Evolutionary conservation across 2,113 vertebrate genomes (phyloP).

Genomic region (Blennius ocellaris): DNA sequence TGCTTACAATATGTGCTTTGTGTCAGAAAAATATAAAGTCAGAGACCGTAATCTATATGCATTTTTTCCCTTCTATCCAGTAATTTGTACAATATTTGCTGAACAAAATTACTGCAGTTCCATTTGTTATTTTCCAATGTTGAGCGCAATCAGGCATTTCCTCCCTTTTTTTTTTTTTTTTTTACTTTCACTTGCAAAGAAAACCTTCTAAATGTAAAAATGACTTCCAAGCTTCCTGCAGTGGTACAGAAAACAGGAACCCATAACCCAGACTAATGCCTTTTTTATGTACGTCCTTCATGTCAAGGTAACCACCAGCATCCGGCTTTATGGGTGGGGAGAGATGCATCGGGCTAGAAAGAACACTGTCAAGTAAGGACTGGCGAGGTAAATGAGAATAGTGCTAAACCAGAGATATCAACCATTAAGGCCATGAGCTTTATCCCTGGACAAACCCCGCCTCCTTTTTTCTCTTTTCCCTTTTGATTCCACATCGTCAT

Average conservation of each 20-base stretch:
- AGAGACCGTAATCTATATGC: not conserved
- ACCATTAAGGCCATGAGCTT: slow-evolving; percentile 5
- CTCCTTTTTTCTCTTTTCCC: not conserved
- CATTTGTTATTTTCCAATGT: not conserved
- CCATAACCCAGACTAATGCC: slow-evolving; percentile 58
- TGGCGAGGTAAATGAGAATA: slow-evolving; percentile 11
- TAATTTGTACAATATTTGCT: not conserved
- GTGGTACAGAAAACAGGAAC: slow-evolving; percentile 36
- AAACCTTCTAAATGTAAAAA: slow-evolving; percentile 39
- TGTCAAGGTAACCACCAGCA: slow-evolving; percentile 69
- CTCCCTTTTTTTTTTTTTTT: not conserved
- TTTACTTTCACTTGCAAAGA: not conserved
- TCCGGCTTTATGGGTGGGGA: slow-evolving; percentile 53
- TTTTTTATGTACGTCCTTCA: slow-evolving; percentile 71
- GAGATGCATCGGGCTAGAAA: slow-evolving; percentile 37
- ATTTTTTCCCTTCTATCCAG: not conserved
- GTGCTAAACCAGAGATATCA: slow-evolving; percentile 2
- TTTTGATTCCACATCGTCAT: slow-evolving; percentile 1
- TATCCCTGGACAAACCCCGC: not conserved
- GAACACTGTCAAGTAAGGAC: slow-evolving; percentile 10
- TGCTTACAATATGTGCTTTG: not conserved
- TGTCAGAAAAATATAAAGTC: not conserved
- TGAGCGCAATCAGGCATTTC: not conserved
- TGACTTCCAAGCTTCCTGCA: slow-evolving; percentile 23
- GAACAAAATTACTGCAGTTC: not conserved